Base-by-base conservation (phyloP, 92 coral and sea anemone genomes). In the Zoanthus gigantus region DNA sequence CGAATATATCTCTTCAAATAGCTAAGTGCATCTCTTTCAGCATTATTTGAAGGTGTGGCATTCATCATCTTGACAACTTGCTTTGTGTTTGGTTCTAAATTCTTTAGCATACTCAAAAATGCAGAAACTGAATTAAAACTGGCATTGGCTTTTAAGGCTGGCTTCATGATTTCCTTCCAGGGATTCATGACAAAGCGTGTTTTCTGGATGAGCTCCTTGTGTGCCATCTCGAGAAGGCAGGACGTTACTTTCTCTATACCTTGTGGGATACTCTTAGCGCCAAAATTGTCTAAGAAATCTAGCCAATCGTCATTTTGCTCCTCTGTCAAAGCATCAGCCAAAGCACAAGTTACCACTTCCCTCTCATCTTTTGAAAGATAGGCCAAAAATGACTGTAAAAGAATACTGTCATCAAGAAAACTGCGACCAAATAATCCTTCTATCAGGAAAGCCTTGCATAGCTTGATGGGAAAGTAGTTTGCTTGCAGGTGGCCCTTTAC, bases 221-320 rank as follows among this genome's bases (percentile, higher is more conserved):
- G 94, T 63, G 92, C 96, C 34, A 91, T 78, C 74, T 91, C 92
- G 13, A 88, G 57, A 4, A 93, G 66, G 66, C 66, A 58, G 66
- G 66, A 58, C 66, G 66, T 57, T 9, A 84, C 67, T 66, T 74
- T 76, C 68, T 61, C 54, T 42, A 76, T 46, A 12, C 88, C 84
- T 45, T 72, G 86, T 18, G 94, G 96, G 34, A 91, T 47, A 75
- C 78, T 65, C 90, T 84, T 87, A 77, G 91, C 83, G 9, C 69
- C 83, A 89, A 87, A 92, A 57, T 89, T 90, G 14, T 88, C 92
- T 28, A 90, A 81, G 79, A 93, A 88, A 73, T 90, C 95, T 6
- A 77, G 32, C 93, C 90, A 93, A 31, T 90, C 95, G n/a, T 93
- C 93, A 16, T 6, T 15, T 68, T 93, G 93, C 46, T 93, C 92